phyloP scores from a whole-genome alignment of 2,888 invertebrate species.

The Apodemia hepburni region DNA sequence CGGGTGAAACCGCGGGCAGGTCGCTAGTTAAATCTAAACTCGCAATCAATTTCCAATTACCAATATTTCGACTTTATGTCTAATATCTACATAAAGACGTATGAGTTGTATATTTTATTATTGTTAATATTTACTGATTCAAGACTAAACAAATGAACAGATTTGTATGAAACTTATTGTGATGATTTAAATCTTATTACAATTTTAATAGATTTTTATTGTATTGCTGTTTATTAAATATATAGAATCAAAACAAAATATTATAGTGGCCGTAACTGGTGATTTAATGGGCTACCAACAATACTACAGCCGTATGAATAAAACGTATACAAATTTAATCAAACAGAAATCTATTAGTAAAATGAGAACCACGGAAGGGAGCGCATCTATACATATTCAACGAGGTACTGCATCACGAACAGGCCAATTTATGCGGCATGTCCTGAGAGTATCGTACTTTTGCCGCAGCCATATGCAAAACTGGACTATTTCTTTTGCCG shows the following conservation, averaged over 20 bases:
- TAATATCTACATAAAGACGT: too few relatives aligned
- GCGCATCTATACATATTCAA: conserved; percentile 78
- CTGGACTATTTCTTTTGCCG: conserved; percentile 67
- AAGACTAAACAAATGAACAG: too few relatives aligned
- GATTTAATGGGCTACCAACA: conserved; percentile 60
- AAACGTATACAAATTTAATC: conserved; percentile 80
- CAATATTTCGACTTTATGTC: too few relatives aligned
- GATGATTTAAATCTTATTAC: neutral
- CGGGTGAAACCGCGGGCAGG: too few relatives aligned
- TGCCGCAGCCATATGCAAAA: conserved; percentile 74
- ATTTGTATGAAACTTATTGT: too few relatives aligned
- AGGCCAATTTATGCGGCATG: conserved; percentile 74
- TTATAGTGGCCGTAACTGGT: conserved; percentile 47
- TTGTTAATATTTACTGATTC: too few relatives aligned
- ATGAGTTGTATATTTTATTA: too few relatives aligned
- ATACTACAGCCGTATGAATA: conserved; percentile 73
- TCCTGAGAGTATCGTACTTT: conserved; percentile 74
- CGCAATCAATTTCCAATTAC: too few relatives aligned
- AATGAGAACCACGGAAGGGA: conserved; percentile 80
- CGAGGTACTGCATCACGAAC: conserved; percentile 78
- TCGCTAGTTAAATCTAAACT: too few relatives aligned
- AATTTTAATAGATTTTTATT: neutral
- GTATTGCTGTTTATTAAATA: conserved; percentile 3
- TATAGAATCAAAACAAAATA: conserved; percentile 38
- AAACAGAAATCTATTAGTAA: conserved; percentile 80